phyloP scores from a whole-genome alignment of 2,113 vertebrate species.

The Perognathus longimembris region DNA sequence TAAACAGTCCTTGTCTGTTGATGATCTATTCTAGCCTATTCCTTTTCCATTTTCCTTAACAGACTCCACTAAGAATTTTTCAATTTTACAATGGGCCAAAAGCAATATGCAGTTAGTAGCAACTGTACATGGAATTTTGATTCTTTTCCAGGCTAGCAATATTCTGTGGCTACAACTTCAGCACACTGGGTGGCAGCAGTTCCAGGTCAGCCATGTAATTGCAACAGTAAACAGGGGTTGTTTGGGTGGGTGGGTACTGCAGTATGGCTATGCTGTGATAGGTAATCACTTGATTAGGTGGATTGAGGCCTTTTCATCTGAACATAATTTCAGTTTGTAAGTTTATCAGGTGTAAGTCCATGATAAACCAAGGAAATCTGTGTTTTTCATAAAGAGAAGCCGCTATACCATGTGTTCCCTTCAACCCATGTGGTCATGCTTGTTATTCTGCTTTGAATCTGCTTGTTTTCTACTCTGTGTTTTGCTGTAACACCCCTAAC shows the following conservation, averaged over 20 bases:
- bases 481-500: neutral
- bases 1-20: no score
- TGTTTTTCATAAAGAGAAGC: neutral
- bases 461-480: slow-evolving; percentile 37
- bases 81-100: neutral
- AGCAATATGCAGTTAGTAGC: neutral
- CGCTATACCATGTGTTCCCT: slow-evolving; percentile 50
- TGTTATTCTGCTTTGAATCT: slow-evolving; percentile 82
- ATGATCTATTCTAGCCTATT: no score
- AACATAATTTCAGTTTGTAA: no score
- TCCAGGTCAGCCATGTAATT: neutral
- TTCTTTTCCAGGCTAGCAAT: neutral
- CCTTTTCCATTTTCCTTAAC: no score
- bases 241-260: no score
- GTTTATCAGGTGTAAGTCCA: neutral
- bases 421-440: slow-evolving; percentile 63
- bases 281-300: neutral
- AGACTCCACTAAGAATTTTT: neutral
- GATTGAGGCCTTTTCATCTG: neutral
- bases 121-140: neutral
- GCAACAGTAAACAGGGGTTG: no score
- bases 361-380: neutral
- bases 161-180: no score
- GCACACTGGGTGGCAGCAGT: neutral
- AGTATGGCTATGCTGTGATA: neutral